phyloP scores from a whole-genome alignment of 1,140 invertebrate species.

The Bicyclus anynana region DNA sequence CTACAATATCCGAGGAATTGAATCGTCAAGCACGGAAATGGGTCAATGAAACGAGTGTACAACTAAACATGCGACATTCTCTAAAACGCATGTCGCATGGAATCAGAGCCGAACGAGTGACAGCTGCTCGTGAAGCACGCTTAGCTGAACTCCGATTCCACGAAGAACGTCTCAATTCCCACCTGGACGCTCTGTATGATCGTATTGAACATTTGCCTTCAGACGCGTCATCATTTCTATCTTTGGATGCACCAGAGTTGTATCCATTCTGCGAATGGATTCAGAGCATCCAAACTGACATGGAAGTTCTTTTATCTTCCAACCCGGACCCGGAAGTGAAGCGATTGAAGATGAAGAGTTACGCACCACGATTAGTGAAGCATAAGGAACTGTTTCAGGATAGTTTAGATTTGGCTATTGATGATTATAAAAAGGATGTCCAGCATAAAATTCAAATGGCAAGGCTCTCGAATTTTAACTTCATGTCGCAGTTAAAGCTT shows the following conservation, averaged over 20 bases:
- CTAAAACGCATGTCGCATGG: slow-evolving; percentile 51
- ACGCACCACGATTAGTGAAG: slow-evolving; percentile 40
- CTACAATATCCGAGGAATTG: slow-evolving; percentile 40
- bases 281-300: slow-evolving; percentile 33
- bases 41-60: slow-evolving; percentile 39
- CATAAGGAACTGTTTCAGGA: slow-evolving; percentile 42
- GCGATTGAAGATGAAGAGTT: slow-evolving; percentile 57
- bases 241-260: slow-evolving; percentile 43
- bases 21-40: slow-evolving; percentile 40
- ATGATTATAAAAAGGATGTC: slow-evolving; percentile 37
- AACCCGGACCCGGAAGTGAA: slow-evolving; percentile 42
- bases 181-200: slow-evolving; percentile 48
- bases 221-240: slow-evolving; percentile 39
- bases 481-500: slow-evolving; percentile 46
- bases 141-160: slow-evolving; percentile 44
- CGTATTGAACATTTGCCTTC: slow-evolving; percentile 38
- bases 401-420: slow-evolving; percentile 38
- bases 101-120: slow-evolving; percentile 47
- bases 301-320: slow-evolving; percentile 31
- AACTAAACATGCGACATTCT: slow-evolving; percentile 46
- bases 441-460: slow-evolving; percentile 41
- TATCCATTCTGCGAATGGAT: slow-evolving; percentile 49
- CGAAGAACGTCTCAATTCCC: slow-evolving; percentile 43
- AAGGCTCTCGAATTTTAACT: slow-evolving; percentile 47
- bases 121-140: slow-evolving; percentile 39